A percentile compares a stretch with the other conserved stretches of the same genome.
Evolutionary conservation across 2,113 vertebrate genomes (phyloP).

Genomic region (Silurus glanis): DNA sequence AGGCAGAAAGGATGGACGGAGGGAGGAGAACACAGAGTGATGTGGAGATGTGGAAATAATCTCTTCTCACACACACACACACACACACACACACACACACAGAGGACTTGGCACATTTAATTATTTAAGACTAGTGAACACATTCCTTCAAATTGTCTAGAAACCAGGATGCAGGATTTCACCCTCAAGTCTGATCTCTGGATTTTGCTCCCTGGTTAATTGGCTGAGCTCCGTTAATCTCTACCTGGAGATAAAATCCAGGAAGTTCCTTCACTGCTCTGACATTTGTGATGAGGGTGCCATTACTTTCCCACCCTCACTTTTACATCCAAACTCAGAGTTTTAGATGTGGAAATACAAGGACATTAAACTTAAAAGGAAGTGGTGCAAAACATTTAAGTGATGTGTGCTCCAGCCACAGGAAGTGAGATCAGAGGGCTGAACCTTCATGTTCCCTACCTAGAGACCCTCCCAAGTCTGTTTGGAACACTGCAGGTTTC

Average conservation of each 20-base stretch:
- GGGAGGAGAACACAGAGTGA: constrained; percentile 71
- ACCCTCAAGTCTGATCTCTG: neutral
- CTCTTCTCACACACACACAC: constrained; percentile 35
- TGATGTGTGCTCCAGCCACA: neutral
- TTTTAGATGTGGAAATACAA: neutral
- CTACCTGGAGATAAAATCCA: neutral
- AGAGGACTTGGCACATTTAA: neutral
- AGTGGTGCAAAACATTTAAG: neutral
- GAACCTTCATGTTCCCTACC: neutral
- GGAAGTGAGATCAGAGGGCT: constrained; percentile 3
- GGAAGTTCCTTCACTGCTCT: neutral
- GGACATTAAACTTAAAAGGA: neutral
- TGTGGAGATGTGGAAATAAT: too few relatives aligned
- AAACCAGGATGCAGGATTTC: neutral
- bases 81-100: neutral
- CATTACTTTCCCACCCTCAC: neutral
- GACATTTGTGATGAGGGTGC: neutral
- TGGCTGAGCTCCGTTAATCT: neutral
- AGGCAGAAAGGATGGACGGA: constrained; percentile 74
- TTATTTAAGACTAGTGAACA: neutral
- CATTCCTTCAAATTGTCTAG: neutral
- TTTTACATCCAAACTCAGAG: neutral
- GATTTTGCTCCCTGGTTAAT: neutral
- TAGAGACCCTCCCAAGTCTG: neutral
- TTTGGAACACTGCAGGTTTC: neutral